Evolutionary conservation across 2,888 invertebrate species (phyloP).

Genomic region (Graphium colonna): DNA sequence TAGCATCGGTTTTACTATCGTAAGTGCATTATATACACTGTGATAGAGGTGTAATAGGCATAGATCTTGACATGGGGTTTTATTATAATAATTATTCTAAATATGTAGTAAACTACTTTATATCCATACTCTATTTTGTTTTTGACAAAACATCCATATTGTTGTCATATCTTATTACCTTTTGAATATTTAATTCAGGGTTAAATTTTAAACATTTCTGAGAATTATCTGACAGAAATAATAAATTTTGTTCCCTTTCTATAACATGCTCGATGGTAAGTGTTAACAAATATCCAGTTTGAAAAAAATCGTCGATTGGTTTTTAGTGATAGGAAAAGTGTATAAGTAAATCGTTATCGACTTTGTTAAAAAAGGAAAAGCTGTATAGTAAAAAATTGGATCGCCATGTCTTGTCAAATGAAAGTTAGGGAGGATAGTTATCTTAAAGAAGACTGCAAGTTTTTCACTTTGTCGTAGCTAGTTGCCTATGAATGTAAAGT

Average conservation of each 20-base stretch:
- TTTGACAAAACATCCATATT: too few relatives aligned
- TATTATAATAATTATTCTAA: not conserved
- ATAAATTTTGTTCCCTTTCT: too few relatives aligned
- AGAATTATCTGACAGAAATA: too few relatives aligned
- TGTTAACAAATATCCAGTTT: too few relatives aligned
- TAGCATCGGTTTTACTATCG: constrained; percentile 52
- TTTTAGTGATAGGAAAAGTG: not conserved
- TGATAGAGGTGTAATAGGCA: constrained; percentile 74
- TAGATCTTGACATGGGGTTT: constrained; percentile 61
- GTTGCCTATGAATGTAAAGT: constrained; percentile 59
- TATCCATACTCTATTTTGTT: not conserved
- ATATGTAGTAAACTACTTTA: not conserved
- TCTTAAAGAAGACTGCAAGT: constrained; percentile 75
- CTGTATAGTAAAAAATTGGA: constrained; percentile 13
- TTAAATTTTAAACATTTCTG: too few relatives aligned
- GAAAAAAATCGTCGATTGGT: too few relatives aligned
- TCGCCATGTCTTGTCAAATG: constrained; percentile 68
- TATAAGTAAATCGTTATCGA: not conserved
- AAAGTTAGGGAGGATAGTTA: constrained; percentile 50
- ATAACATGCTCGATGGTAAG: too few relatives aligned
- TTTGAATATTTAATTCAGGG: too few relatives aligned
- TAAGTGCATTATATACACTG: constrained; percentile 80
- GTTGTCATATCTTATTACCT: too few relatives aligned
- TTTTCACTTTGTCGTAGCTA: constrained; percentile 66
- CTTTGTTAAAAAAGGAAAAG: not conserved